A percentile compares a stretch with the other conserved stretches of the same genome.
These are phyloP conservation scores for Drosophila picticornis DNA, from an alignment of 2,888 invertebrate genomes.

Conservation along the genomic window DNA sequence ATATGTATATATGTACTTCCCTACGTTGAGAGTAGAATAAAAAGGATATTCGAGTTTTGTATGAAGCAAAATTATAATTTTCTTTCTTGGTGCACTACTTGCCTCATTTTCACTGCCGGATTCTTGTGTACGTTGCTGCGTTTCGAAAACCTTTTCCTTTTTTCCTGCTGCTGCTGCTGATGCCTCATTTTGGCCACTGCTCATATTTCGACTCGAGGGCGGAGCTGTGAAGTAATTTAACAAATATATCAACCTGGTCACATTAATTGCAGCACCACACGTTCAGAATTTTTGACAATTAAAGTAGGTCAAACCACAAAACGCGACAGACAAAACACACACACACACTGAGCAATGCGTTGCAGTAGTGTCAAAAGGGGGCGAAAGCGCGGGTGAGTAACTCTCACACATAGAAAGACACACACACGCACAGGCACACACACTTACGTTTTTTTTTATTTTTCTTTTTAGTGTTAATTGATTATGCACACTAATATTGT, in stretches of 20 bases:
- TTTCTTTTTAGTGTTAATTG: conserved; percentile 53
- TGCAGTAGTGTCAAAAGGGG: conserved; percentile 21
- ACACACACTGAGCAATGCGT: conserved; percentile 3
- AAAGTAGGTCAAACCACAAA: conserved; percentile 72
- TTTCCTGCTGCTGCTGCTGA: conserved; percentile 72
- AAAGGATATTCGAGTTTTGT: not conserved
- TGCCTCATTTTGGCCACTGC: conserved; percentile 83
- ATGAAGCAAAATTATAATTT: not conserved
- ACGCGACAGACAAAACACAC: conserved; percentile 43
- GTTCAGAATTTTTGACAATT: conserved; percentile 61
- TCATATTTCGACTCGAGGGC: conserved; percentile 78
- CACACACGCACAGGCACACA: conserved; percentile 1
- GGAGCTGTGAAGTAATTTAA: conserved; percentile 31
- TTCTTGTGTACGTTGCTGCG: conserved; percentile 79
- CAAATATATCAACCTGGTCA: conserved; percentile 36
- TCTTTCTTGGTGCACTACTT: conserved; percentile 30
- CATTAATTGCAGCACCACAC: conserved; percentile 49
- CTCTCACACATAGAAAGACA: conserved; percentile 11
- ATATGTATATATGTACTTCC: not conserved
- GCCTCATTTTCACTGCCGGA: conserved; percentile 84
- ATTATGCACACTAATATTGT: conserved; percentile 49
- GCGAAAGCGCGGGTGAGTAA: conserved; percentile 19
- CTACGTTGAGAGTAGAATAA: not conserved
- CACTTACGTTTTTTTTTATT: conserved; percentile 57
- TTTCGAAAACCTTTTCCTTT: conserved; percentile 80